Evolutionary conservation across 2,797 vertebrate species (phyloP).

Genomic region (Dermochelys coriacea): DNA sequence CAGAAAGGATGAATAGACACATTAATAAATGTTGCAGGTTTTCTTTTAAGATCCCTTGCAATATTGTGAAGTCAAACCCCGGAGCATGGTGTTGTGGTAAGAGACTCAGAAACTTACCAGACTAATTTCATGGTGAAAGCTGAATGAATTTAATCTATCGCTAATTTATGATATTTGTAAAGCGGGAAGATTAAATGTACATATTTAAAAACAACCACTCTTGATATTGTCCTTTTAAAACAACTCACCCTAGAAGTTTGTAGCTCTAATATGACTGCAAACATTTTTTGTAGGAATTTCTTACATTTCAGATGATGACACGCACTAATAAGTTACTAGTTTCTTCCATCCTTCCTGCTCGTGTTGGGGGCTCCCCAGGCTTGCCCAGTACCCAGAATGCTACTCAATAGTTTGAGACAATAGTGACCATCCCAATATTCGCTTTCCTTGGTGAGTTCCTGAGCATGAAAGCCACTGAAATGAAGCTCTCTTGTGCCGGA

Average conservation of each 20-base stretch:
- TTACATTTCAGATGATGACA: not conserved
- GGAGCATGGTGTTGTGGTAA: not conserved
- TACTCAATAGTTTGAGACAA: not conserved
- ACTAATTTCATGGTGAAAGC: not conserved
- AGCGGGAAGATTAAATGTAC: not conserved
- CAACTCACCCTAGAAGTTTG: not conserved
- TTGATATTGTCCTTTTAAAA: not conserved
- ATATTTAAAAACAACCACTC: not conserved
- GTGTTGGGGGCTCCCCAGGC: not conserved
- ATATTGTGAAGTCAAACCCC: not conserved
- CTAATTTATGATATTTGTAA: not conserved
- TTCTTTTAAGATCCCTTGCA: not conserved
- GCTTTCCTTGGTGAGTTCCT: not conserved
- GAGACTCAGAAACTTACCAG: not conserved
- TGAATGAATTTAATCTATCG: not conserved
- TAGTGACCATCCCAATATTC: not conserved
- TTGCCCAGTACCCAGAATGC: not conserved
- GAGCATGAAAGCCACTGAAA: not conserved
- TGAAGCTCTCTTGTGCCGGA: not conserved
- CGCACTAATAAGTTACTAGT: not conserved
- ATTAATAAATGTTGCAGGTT: not conserved
- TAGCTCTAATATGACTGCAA: not conserved
- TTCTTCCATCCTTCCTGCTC: not conserved
- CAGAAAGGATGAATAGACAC: not conserved
- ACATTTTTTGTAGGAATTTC: not conserved